Evolutionary conservation across 2,888 invertebrate species (phyloP).

Genomic region (Phania funesta): DNA sequence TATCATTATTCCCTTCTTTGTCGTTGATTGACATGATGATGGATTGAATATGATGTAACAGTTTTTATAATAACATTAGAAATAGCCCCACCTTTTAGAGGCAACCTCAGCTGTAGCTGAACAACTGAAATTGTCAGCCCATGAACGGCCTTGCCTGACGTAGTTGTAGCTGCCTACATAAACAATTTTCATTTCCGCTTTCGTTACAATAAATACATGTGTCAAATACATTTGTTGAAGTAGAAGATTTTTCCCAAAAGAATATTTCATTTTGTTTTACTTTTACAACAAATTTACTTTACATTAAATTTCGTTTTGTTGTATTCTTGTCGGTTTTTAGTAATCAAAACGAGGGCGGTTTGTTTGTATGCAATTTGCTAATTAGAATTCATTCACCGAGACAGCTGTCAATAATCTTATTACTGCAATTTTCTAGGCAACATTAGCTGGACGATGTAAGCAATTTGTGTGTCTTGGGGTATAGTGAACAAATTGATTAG

Average conservation of each 20-base stretch:
- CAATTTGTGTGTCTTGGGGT: neutral
- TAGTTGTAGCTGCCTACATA: neutral
- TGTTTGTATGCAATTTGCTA: constrained; percentile 49
- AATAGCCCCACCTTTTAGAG: neutral
- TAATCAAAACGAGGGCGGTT: constrained; percentile 64
- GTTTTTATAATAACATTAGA: neutral
- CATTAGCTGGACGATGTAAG: neutral
- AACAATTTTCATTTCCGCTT: neutral
- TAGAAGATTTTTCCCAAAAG: constrained; percentile 58
- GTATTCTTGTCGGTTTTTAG: constrained; percentile 19
- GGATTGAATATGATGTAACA: constrained; percentile 42
- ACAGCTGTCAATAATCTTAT: constrained; percentile 59
- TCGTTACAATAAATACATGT: constrained; percentile 29
- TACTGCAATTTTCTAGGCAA: neutral
- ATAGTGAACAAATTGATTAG: constrained; percentile 36
- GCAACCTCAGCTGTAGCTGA: neutral
- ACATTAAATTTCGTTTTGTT: neutral
- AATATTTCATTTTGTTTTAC: constrained; percentile 20
- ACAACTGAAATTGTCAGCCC: neutral
- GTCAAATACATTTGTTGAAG: constrained; percentile 61
- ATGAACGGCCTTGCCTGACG: neutral
- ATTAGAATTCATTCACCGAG: constrained; percentile 40
- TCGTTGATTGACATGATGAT: constrained; percentile 60
- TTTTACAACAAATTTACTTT: neutral
- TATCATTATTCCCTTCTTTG: neutral